Base-by-base conservation (phyloP, 2,888 invertebrate species). In the Agrochola lota region DNA sequence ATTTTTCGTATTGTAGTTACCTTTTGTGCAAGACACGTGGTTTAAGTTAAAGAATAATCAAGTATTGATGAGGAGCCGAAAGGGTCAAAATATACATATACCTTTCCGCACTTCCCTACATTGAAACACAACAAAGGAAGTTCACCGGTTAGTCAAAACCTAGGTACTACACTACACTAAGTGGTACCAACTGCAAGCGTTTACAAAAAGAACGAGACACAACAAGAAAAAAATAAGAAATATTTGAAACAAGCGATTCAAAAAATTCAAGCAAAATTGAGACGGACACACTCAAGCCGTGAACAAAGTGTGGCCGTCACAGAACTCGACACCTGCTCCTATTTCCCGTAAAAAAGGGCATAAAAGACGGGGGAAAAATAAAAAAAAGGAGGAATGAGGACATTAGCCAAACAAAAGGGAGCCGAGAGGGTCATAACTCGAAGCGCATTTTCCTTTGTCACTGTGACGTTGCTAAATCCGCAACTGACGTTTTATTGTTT, bases 391-490 rank as follows among this genome's bases (percentile, higher is more conserved):
- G 76, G 93, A 94, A 92, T 89, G 91, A 89, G 87, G 91, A 90
- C 94, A 94, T 94, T 94, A 94, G 92, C 92, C 94, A 94, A 94
- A 95, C 95, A 95, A 96, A 95, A 94, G 94, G 91, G 92, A 92
- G 91, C 93, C 94, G 91, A 92, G 94, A 93, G 94, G 94, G 95
- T 94, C 94, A 94, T 94, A 95, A 94, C 94, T 94, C 93, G 92
- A 90, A 91, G 93, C 92, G 92, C 93, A 93, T 94, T 94, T 94
- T 93, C 94, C 94, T 94, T 95, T 95, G 95, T 95, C 94, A 94
- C 91, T 80, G 92, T 94, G 94, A 94, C 94, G 92, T 91, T 89
- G 93, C 92, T 94, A 94, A 95, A 95, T 95, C 95, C 94, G 90
- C 87, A 74, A 91, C 91, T 92, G 92, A 91, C 93, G 91, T 92